These are phyloP conservation scores for Orthosia gothica DNA, from an alignment of 2,888 invertebrate species.

Conservation along the genomic window DNA sequence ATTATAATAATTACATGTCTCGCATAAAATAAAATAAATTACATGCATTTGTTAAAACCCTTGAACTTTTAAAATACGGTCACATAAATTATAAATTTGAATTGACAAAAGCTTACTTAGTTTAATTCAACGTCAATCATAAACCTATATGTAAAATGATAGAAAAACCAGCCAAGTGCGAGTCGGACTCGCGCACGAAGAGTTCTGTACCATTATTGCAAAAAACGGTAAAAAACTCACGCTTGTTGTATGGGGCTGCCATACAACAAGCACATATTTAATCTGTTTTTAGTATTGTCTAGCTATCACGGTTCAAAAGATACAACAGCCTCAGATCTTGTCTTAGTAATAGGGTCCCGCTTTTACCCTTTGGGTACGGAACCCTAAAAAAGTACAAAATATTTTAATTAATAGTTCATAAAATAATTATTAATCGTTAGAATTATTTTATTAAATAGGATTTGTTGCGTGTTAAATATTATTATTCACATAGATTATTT, in stretches of 20 bases:
- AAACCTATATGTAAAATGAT: not conserved
- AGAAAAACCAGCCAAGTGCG: not conserved
- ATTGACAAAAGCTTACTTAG: constrained; percentile 1
- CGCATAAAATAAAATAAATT: not conserved
- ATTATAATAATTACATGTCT: constrained; percentile 6
- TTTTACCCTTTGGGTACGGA: too few species aligned
- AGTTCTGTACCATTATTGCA: too few species aligned
- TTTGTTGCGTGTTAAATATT: not conserved
- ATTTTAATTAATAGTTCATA: not conserved
- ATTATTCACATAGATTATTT: not conserved
- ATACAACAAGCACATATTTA: too few species aligned
- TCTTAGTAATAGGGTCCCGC: too few species aligned
- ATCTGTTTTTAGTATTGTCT: too few species aligned
- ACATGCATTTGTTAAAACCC: constrained; percentile 8
- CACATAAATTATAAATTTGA: not conserved
- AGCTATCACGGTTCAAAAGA: too few species aligned
- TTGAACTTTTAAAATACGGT: constrained; percentile 6
- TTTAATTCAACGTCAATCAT: constrained; percentile 16
- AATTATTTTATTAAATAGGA: not conserved
- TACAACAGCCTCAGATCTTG: too few species aligned
- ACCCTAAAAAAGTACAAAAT: not conserved
- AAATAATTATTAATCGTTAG: not conserved
- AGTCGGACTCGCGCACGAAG: too few species aligned
- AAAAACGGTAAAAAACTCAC: too few species aligned
- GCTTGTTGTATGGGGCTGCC: too few species aligned